phyloP scores from a whole-genome alignment of 2,113 vertebrate genomes.

The Ptyas mucosa region DNA sequence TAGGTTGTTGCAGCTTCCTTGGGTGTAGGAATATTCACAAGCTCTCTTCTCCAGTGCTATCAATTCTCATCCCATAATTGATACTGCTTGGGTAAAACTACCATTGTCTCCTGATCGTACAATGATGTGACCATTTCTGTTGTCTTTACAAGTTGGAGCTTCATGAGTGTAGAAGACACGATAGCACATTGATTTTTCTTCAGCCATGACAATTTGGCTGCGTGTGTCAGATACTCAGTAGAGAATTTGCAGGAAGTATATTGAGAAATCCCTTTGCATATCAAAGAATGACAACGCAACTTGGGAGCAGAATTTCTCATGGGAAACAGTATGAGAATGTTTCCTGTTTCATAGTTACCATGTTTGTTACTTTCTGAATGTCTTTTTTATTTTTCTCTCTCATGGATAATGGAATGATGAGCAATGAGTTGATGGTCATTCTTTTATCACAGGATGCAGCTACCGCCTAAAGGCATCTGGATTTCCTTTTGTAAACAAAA shows the following conservation, averaged over 20 bases:
- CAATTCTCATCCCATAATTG: neutral
- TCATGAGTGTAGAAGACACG: neutral
- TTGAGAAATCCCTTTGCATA: neutral
- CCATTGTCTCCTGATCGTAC: neutral
- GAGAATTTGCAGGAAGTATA: neutral
- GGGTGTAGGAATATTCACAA: neutral
- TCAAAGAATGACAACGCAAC: slow-evolving; percentile 28
- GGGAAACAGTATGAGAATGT: slow-evolving; percentile 44
- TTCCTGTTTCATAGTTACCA: slow-evolving; percentile 56
- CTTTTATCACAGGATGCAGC: slow-evolving; percentile 56
- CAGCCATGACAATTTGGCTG: neutral
- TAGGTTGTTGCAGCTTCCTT: neutral
- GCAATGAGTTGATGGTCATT: slow-evolving; percentile 53
- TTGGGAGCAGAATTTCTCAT: slow-evolving; percentile 46
- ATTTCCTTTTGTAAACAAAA: slow-evolving; percentile 56
- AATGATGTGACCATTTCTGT: neutral
- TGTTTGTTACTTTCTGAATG: slow-evolving; percentile 53
- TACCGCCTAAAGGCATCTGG: slow-evolving; percentile 60
- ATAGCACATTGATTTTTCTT: neutral
- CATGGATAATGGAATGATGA: slow-evolving; percentile 54
- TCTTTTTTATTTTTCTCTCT: slow-evolving; percentile 16
- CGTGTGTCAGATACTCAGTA: neutral
- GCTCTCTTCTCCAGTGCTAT: neutral
- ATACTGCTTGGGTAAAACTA: neutral
- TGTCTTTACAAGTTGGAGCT: neutral